A percentile compares a stretch with the other conserved stretches of the same genome.
phyloP scores from a whole-genome alignment of 2,113 vertebrate genomes.

The Pseudopodoces humilis region DNA sequence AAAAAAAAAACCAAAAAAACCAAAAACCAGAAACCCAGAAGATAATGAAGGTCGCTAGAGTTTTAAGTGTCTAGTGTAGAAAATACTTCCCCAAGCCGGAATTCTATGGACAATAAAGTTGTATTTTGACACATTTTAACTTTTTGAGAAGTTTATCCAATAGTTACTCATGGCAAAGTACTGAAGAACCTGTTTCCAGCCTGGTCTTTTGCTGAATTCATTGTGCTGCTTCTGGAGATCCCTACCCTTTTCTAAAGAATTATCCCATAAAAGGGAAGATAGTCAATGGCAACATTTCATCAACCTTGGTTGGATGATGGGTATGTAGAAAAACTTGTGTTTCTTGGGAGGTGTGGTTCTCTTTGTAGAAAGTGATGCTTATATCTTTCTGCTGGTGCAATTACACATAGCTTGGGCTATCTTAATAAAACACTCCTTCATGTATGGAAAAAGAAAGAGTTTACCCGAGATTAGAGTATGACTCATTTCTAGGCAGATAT shows the following conservation, averaged over 20 bases:
- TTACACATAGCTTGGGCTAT: not conserved
- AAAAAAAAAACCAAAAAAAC: not conserved
- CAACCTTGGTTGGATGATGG: not conserved
- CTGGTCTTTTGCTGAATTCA: not conserved
- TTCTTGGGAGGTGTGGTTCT: not conserved
- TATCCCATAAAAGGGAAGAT: not conserved
- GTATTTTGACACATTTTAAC: not conserved
- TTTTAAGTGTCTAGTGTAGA: not conserved
- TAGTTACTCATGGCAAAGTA: not conserved
- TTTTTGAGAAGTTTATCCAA: not conserved
- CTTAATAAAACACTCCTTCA: not conserved
- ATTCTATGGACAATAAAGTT: not conserved
- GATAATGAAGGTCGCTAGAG: not conserved
- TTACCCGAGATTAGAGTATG: not conserved
- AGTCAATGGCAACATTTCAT: not conserved
- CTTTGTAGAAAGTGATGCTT: not conserved
- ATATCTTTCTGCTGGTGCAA: not conserved
- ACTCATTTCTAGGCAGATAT: not conserved
- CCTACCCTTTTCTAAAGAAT: not conserved
- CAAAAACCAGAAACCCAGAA: too few relatives aligned
- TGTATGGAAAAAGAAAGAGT: not conserved
- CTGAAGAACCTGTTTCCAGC: not conserved
- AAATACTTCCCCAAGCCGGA: not conserved
- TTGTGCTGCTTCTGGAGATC: not conserved
- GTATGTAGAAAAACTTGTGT: not conserved